Evolutionary conservation across 2,797 vertebrate species (phyloP).

Genomic region (Coregonus ussuriensis): DNA sequence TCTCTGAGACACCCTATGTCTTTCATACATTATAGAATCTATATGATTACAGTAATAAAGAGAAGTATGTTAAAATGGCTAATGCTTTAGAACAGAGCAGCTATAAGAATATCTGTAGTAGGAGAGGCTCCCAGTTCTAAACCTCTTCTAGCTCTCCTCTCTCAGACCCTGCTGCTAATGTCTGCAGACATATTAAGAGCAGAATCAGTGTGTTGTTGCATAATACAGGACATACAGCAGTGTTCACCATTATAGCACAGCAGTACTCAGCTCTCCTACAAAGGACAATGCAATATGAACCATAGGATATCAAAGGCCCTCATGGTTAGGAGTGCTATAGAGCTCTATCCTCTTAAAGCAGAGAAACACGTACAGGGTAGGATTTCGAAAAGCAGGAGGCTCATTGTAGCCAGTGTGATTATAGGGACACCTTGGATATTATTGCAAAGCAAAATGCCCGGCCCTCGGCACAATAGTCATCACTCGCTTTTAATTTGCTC

Average conservation of each 20-base stretch:
- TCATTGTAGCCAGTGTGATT: constrained; percentile 44
- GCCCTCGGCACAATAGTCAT: constrained; percentile 10
- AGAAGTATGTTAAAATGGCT: constrained; percentile 34
- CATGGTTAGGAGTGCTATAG: constrained; percentile 1
- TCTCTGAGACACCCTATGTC: constrained; percentile 29
- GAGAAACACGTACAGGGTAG: constrained; percentile 17
- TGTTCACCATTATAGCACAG: constrained; percentile 29
- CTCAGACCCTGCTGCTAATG: constrained; percentile 17
- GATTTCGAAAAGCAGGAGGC: constrained; percentile 33
- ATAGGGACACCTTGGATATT: constrained; percentile 46
- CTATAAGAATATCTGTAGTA: constrained; percentile 23
- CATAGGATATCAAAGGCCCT: constrained; percentile 24
- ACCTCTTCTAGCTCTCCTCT: constrained; percentile 11
- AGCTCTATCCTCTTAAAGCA: constrained; percentile 17
- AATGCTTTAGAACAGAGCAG: constrained; percentile 37
- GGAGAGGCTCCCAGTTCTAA: constrained; percentile 42
- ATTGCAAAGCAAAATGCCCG: constrained; percentile 32
- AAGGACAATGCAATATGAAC: constrained; percentile 34
- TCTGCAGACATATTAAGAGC: constrained; percentile 29
- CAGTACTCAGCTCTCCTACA: constrained; percentile 22
- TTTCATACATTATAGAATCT: constrained; percentile 30
- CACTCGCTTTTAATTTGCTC: constrained; percentile 23
- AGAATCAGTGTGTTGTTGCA: constrained; percentile 31
- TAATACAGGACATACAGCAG: constrained; percentile 20
- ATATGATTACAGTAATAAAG: constrained; percentile 50